Evolutionary conservation across 1,140 invertebrate species (phyloP).

Genomic region (Penaeus indicus): DNA sequence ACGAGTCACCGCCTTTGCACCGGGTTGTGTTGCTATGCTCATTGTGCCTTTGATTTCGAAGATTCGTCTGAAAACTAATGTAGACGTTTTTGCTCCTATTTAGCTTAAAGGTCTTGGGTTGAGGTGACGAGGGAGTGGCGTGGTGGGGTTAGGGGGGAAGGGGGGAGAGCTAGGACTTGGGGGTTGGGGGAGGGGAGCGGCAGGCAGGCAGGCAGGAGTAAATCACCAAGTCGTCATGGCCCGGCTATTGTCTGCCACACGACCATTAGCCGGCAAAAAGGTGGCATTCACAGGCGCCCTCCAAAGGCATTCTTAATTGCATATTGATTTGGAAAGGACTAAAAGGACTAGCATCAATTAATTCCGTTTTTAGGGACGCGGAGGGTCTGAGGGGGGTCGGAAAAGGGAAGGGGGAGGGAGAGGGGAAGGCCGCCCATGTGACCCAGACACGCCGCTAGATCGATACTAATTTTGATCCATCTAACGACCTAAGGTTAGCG

Average conservation of each 20-base stretch:
- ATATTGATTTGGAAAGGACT: conserved; percentile 16
- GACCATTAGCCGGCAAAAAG: neutral
- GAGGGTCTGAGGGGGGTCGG: neutral
- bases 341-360: conserved; percentile 7
- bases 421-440: neutral
- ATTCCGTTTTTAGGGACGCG: conserved; percentile 3
- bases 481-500: conserved; percentile 12
- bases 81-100: neutral
- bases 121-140: neutral
- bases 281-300: conserved; percentile 3
- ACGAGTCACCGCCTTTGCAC: neutral
- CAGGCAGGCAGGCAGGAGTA: neutral
- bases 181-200: no score
- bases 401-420: neutral
- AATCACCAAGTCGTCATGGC: neutral
- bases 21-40: no score
- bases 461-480: conserved; percentile 16
- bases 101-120: neutral
- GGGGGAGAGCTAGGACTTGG: neutral
- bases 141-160: neutral
- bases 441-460: conserved; percentile 9
- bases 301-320: conserved; percentile 18
- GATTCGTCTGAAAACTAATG: neutral
- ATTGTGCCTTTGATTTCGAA: no score
- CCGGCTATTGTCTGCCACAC: neutral